Evolutionary conservation across 2,797 vertebrate species (phyloP).

Genomic region (Gouania willdenowi): DNA sequence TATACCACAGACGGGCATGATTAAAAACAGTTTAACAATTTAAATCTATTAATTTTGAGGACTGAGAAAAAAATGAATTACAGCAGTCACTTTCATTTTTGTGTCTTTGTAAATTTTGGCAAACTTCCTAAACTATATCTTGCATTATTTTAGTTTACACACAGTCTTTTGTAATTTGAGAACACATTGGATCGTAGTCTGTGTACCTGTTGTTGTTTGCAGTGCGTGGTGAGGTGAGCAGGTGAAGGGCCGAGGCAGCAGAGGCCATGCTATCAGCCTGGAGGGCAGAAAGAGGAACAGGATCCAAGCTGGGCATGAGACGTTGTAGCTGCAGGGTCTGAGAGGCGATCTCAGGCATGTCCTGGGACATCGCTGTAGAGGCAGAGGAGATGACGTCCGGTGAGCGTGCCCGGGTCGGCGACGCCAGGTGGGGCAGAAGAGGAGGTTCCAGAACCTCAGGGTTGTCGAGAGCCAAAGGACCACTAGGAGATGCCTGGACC

Average conservation of each 20-base stretch:
- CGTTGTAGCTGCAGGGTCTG: conserved; percentile 83
- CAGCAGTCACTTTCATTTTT: too few species aligned
- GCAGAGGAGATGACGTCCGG: conserved; percentile 97
- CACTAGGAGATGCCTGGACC: conserved; percentile 64
- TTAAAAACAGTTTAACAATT: too few species aligned
- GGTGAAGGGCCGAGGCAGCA: conserved; percentile 87
- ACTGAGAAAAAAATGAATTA: too few species aligned
- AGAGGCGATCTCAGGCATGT: conserved; percentile 94
- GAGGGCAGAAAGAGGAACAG: conserved; percentile 66
- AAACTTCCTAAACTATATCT: too few species aligned
- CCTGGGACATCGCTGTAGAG: conserved; percentile 93
- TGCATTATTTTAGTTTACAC: too few species aligned
- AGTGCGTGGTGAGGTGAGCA: conserved; percentile 80
- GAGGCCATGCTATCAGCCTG: conserved; percentile 93
- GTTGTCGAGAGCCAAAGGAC: conserved; percentile 75
- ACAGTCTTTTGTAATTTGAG: too few species aligned
- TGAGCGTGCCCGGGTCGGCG: conserved; percentile 90
- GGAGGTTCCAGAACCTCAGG: conserved; percentile 85
- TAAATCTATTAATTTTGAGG: too few species aligned
- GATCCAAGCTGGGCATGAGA: conserved; percentile 47
- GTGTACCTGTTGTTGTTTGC: conserved; percentile 73
- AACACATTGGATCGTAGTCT: too few species aligned
- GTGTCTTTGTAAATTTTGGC: too few species aligned
- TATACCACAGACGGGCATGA: too few species aligned
- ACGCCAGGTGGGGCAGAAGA: conserved; percentile 83